Evolutionary conservation across 2,888 invertebrate species (phyloP).

Genomic region (Sinelater perroti): DNA sequence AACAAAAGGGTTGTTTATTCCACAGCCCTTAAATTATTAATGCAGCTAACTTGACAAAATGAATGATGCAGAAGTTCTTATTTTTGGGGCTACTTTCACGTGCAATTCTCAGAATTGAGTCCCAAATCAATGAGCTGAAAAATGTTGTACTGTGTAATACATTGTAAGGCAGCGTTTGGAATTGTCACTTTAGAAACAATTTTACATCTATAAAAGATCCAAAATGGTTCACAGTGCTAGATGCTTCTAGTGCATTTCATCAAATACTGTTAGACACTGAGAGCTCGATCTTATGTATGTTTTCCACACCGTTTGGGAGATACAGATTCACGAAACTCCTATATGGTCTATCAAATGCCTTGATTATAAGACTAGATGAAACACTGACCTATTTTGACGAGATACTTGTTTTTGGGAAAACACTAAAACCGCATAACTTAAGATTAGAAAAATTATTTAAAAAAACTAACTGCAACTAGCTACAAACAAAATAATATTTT

Average conservation of each 20-base stretch:
- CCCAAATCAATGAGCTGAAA: no score
- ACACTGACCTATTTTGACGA: conserved; percentile 46
- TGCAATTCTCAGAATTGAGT: no score
- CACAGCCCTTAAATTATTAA: no score
- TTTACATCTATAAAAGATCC: conserved; percentile 3
- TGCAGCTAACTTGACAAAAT: no score
- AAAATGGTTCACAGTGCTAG: conserved; percentile 36
- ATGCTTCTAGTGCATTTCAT: conserved; percentile 43
- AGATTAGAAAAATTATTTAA: conserved; percentile 39
- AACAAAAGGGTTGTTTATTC: no score
- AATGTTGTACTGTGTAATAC: no score
- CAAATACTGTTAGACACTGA: conserved; percentile 40
- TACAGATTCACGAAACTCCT: conserved; percentile 43
- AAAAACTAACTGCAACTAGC: conserved; percentile 41
- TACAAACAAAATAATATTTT: conserved; percentile 41
- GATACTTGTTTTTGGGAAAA: conserved; percentile 41
- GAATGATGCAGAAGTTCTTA: no score
- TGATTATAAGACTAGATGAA: conserved; percentile 45
- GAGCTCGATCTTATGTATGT: conserved; percentile 42
- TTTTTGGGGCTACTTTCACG: no score
- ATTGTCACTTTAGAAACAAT: conserved; percentile 19
- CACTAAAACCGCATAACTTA: conserved; percentile 41
- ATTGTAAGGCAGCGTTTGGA: conserved; percentile 28
- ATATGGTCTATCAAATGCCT: conserved; percentile 43
- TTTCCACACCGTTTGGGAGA: conserved; percentile 44